These are phyloP conservation scores for Epinotia demarniana DNA, from an alignment of 2,888 invertebrate genomes.

Conservation along the genomic window DNA sequence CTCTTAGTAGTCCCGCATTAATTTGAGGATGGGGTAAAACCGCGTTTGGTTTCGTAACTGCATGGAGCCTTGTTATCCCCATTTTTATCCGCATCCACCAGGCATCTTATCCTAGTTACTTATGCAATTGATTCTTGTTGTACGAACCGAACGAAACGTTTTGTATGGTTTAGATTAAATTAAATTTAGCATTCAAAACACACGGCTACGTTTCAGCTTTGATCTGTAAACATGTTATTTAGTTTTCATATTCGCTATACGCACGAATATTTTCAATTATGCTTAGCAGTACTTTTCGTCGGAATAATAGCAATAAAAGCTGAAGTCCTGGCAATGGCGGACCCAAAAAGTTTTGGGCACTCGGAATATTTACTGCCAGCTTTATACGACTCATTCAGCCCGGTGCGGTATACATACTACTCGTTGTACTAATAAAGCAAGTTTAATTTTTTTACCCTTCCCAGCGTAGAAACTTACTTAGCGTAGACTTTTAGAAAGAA, in stretches of 20 bases:
- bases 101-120: too few species aligned
- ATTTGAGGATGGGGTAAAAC: constrained; percentile 56
- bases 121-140: too few species aligned
- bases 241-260: too few species aligned
- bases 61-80: constrained; percentile 39
- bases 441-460: constrained; percentile 36
- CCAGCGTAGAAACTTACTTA: too few species aligned
- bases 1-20: constrained; percentile 63
- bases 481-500: too few species aligned
- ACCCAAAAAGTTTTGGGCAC: constrained; percentile 38
- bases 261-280: constrained; percentile 8
- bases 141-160: too few species aligned
- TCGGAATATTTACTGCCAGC: constrained; percentile 36
- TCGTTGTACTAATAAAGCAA: constrained; percentile 33
- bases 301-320: constrained; percentile 37
- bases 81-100: background rate
- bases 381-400: constrained; percentile 35
- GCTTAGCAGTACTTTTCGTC: constrained; percentile 15
- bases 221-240: background rate
- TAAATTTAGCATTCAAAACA: too few species aligned
- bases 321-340: constrained; percentile 25
- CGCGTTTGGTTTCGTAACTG: constrained; percentile 43
- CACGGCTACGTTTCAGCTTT: background rate
- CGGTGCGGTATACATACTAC: constrained; percentile 13
- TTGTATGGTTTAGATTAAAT: too few species aligned